A percentile compares a stretch with the other conserved stretches of the same genome.
Evolutionary conservation across 1,140 invertebrate genomes (phyloP).

Genomic region (Ceratosolen solmsi): DNA sequence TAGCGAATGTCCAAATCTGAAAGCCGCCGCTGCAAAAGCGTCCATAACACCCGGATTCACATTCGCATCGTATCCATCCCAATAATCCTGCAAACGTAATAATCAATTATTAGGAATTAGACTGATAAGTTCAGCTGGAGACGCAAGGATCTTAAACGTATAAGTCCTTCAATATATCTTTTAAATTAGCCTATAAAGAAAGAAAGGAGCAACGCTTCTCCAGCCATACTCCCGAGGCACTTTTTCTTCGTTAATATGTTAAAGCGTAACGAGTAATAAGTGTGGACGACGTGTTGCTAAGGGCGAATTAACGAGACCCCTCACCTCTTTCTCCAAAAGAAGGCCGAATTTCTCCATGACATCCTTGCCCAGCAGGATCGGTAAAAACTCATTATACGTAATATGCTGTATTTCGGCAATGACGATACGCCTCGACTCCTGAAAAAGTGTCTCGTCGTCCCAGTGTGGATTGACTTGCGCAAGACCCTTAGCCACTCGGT

Average conservation of each 20-base stretch:
- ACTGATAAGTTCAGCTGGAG: too few species aligned
- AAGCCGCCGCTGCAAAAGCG: slow-evolving; percentile 90
- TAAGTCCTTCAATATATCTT: too few species aligned
- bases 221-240: too few species aligned
- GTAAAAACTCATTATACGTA: slow-evolving; percentile 95
- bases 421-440: slow-evolving; percentile 91
- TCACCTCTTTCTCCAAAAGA: slow-evolving; percentile 86
- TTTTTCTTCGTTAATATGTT: too few species aligned
- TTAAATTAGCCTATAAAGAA: too few species aligned
- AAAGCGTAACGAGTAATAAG: background rate
- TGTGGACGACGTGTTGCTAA: background rate
- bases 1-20: slow-evolving; percentile 91
- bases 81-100: slow-evolving; percentile 79
- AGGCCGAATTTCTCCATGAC: slow-evolving; percentile 94
- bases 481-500: slow-evolving; percentile 85
- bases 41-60: slow-evolving; percentile 91
- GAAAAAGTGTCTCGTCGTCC: slow-evolving; percentile 95
- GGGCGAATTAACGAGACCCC: slow-evolving; percentile 38
- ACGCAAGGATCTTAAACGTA: too few species aligned
- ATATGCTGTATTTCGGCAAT: slow-evolving; percentile 94
- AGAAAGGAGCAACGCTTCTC: too few species aligned
- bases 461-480: slow-evolving; percentile 91
- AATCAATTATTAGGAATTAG: background rate
- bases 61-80: slow-evolving; percentile 89
- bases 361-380: slow-evolving; percentile 93